Evolutionary conservation across 1,140 invertebrate genomes (phyloP), one percentile per base, ranked within the genome.

Genomic region (Frieseomelitta varia): DNA sequence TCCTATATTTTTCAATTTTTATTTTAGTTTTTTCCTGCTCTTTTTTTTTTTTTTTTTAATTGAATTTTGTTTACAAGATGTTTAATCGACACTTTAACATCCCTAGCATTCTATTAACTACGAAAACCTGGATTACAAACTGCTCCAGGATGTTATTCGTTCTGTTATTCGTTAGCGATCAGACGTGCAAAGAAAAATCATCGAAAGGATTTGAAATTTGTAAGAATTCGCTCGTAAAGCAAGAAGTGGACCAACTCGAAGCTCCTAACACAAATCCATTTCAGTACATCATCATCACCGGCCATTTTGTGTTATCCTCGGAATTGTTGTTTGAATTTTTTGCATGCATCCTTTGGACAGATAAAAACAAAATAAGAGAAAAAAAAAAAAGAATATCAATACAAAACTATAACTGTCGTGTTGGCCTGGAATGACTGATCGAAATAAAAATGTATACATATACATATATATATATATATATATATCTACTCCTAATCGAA

Each of bases 261-360:
- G 27, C 24, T 30, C 27, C 8, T 4, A 65, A n/a, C 47, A 55
- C 55, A 34, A 4, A 2, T 17, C 8, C 21, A 24, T 51, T 14
- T 19, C 51, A n/a, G 58, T 75, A 55, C 47, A 63, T 71, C 81
- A 86, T 74, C 69, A 27, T 72, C 69, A 72, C 21, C 47, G 68
- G n/a, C 53, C 88, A 84, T 87, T 71, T 34, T 63, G 56, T 87
- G 85, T 80, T 34, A 6, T 56, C 74, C 72, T 24, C 58, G 39
- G 76, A 68, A 71, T 79, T 90, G 88, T 86, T 87, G 88, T 90
- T 90, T 90, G 79, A 82, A 86, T 83, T 87, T 61, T 75, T 87
- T 90, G 85, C 87, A 90, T 88, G 87, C 72, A 67, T 76, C 80
- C 85, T 76, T 78, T 85, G 82, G 69, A 90, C 34, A n/a, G 21